Percentiles rank a stretch among this genome's conserved stretches.
Evolutionary conservation across 2,888 invertebrate species (phyloP).

Genomic region (Apeira syringaria): DNA sequence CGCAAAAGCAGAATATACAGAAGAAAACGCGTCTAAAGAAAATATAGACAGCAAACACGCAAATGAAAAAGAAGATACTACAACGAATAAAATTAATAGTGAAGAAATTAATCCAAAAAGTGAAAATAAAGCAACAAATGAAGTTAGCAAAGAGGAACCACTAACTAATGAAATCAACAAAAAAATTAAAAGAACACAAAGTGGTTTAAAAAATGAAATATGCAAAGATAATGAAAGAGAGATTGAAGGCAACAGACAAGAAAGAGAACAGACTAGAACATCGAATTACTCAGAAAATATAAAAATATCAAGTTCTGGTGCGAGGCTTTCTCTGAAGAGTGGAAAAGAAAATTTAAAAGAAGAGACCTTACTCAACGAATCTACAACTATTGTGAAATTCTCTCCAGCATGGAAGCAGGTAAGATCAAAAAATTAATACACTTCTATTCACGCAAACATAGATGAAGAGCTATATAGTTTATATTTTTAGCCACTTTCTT

Average conservation of each 20-base stretch:
- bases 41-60: neutral
- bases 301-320: slow-evolving; percentile 51
- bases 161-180: neutral
- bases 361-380: slow-evolving; percentile 51
- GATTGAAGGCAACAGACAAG: neutral
- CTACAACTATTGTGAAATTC: slow-evolving; percentile 65
- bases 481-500: too few relatives aligned
- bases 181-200: slow-evolving; percentile 4
- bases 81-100: slow-evolving; percentile 6
- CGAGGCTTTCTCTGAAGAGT: slow-evolving; percentile 43
- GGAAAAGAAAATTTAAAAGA: slow-evolving; percentile 50
- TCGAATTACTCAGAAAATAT: slow-evolving; percentile 64
- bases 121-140: slow-evolving; percentile 12
- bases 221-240: slow-evolving; percentile 4
- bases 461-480: too few relatives aligned
- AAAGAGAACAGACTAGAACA: slow-evolving; percentile 24
- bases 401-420: slow-evolving; percentile 79
- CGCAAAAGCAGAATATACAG: neutral
- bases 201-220: neutral
- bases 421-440: slow-evolving; percentile 7
- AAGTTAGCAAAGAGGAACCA: neutral
- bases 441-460: too few relatives aligned
- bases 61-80: slow-evolving; percentile 16
- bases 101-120: slow-evolving; percentile 8
- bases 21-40: neutral